phyloP scores from a whole-genome alignment of 2,797 vertebrate species.

The Poecilia wingei region DNA sequence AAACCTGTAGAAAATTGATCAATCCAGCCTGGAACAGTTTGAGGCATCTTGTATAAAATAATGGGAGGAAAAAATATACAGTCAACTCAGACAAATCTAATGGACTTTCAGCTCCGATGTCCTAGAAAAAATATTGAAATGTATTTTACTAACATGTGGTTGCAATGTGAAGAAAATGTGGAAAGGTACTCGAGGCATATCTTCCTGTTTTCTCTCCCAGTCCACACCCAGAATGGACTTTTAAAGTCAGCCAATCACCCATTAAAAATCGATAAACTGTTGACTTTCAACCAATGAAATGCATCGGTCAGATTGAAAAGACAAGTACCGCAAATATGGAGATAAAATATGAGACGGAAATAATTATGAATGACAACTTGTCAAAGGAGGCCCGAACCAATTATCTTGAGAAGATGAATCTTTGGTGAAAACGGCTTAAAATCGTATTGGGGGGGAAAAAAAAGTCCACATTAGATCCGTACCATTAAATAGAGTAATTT shows the following conservation, averaged over 20 bases:
- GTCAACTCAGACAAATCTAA: neutral
- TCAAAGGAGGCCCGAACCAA: neutral
- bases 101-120: neutral
- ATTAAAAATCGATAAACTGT: neutral
- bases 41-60: neutral
- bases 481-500: neutral
- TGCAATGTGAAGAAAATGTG: neutral
- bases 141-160: neutral
- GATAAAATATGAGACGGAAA: neutral
- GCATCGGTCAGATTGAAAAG: neutral
- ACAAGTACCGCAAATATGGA: neutral
- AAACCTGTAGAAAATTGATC: neutral
- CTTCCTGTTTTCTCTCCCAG: neutral
- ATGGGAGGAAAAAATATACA: neutral
- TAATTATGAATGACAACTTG: neutral
- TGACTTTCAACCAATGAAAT: neutral
- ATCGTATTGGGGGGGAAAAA: neutral
- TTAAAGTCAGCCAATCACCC: neutral
- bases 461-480: neutral
- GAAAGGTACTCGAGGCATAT: neutral
- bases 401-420: neutral
- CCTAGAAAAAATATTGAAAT: neutral
- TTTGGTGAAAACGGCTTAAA: neutral
- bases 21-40: neutral
- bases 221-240: neutral